Conservation (phyloP, 2,797 vertebrate genomes). For the Delichon dasypus region DNA sequence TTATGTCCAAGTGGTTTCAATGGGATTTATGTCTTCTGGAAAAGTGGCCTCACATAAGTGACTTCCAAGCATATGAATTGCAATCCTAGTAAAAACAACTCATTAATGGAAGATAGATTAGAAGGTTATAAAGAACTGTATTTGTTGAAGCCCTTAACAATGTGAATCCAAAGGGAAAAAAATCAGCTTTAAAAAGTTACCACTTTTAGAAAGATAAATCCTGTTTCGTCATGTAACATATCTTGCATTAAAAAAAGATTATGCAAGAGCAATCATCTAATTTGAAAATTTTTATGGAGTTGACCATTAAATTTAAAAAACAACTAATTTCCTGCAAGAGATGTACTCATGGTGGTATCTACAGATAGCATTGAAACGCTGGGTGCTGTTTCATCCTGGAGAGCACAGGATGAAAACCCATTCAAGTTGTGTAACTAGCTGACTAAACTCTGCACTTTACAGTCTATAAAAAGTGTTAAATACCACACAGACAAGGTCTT, state of each 20-base stretch:
- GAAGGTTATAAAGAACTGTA: neutral
- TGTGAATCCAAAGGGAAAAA: neutral
- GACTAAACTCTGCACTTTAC: slow-evolving; percentile 38
- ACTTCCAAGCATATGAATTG: neutral
- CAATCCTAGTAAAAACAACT: neutral
- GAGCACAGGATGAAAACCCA: neutral
- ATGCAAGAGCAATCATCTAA: neutral
- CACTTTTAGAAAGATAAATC: neutral
- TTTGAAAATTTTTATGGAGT: neutral
- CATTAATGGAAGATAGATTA: neutral
- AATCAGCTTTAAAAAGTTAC: neutral
- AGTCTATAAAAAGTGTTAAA: slow-evolving; percentile 52
- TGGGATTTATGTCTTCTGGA: neutral
- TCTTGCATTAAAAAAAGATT: neutral
- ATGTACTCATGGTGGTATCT: neutral
- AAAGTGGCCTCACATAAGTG: neutral
- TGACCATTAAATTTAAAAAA: neutral
- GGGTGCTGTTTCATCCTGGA: neutral
- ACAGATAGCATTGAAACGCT: neutral
- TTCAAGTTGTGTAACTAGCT: slow-evolving; percentile 7
- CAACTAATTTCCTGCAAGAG: neutral
- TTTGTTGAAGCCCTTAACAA: neutral
- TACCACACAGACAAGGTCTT: slow-evolving; percentile 14
- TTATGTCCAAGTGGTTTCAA: neutral
- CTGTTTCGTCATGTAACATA: neutral